A percentile compares a stretch with the other conserved stretches of the same genome.
These are phyloP conservation scores for Cryptotermes secundus DNA, from an alignment of 1,140 invertebrate genomes.

Conservation along the genomic window DNA sequence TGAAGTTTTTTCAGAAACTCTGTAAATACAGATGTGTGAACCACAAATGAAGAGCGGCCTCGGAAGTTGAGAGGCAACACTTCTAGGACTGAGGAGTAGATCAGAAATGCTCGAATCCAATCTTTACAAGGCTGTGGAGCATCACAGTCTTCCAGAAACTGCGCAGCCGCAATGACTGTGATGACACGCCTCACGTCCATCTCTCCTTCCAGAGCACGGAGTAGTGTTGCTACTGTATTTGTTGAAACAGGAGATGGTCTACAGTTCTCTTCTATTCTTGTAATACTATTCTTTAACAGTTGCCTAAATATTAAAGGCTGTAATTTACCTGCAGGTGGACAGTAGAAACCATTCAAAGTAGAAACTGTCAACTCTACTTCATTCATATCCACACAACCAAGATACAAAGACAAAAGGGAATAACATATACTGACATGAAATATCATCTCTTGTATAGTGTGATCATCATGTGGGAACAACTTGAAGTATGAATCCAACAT, in stretches of 20 bases:
- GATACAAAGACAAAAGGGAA: not conserved
- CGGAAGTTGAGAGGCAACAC: not conserved
- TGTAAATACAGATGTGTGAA: not conserved
- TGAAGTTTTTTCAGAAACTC: not conserved
- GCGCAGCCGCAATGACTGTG: conserved; percentile 8
- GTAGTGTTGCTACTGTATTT: no score
- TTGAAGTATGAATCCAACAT: not conserved
- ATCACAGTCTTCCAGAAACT: not conserved
- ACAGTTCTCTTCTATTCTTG: not conserved
- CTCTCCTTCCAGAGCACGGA: not conserved
- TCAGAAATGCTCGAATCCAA: not conserved
- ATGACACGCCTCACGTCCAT: not conserved
- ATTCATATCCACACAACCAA: not conserved
- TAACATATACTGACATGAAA: conserved; percentile 23
- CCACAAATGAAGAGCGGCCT: not conserved
- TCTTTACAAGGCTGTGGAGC: not conserved
- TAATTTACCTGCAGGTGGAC: not conserved
- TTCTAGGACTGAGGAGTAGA: conserved; percentile 5
- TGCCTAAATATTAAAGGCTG: not conserved
- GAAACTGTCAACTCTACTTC: conserved; percentile 13
- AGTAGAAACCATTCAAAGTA: conserved; percentile 5
- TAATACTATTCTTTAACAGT: not conserved
- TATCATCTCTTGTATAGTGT: not conserved
- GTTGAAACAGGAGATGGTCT: not conserved
- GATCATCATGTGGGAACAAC: not conserved